These are phyloP conservation scores for Zaprionus lachaisei DNA, from an alignment of 1,140 invertebrate species.

Conservation along the genomic window DNA sequence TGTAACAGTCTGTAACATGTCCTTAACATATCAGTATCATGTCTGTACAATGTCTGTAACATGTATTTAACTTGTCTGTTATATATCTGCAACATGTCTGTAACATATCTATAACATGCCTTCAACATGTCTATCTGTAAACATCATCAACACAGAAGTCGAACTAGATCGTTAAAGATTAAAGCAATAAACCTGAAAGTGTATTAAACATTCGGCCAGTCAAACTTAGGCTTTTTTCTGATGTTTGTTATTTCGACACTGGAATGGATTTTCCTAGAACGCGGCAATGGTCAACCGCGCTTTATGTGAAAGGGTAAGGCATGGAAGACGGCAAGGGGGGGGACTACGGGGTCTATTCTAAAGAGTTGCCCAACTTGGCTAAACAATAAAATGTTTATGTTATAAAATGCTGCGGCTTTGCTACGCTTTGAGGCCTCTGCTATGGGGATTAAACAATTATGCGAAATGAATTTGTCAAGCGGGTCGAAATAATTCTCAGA, in stretches of 20 bases:
- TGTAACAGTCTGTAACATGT: too few relatives aligned
- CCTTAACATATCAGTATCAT: too few relatives aligned
- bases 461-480: slow-evolving; percentile 9
- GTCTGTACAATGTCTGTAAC: too few relatives aligned
- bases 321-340: not conserved
- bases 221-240: not conserved
- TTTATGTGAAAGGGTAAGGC: slow-evolving; percentile 2
- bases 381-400: slow-evolving; percentile 25
- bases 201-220: not conserved
- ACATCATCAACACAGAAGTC: too few relatives aligned
- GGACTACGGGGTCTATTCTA: not conserved
- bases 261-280: slow-evolving; percentile 22
- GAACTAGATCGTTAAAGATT: too few relatives aligned
- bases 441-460: slow-evolving; percentile 11
- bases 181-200: not conserved
- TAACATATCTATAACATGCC: too few relatives aligned
- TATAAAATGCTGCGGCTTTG: slow-evolving; percentile 5
- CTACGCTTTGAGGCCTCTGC: not conserved
- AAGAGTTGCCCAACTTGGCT: slow-evolving; percentile 13
- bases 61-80: too few relatives aligned
- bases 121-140: too few relatives aligned
- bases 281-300: not conserved
- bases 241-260: not conserved
- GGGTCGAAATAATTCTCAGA: not conserved
- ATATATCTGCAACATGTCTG: too few relatives aligned